Base-by-base conservation (phyloP, 2,888 invertebrate genomes). In the Chelonus formosanus region DNA sequence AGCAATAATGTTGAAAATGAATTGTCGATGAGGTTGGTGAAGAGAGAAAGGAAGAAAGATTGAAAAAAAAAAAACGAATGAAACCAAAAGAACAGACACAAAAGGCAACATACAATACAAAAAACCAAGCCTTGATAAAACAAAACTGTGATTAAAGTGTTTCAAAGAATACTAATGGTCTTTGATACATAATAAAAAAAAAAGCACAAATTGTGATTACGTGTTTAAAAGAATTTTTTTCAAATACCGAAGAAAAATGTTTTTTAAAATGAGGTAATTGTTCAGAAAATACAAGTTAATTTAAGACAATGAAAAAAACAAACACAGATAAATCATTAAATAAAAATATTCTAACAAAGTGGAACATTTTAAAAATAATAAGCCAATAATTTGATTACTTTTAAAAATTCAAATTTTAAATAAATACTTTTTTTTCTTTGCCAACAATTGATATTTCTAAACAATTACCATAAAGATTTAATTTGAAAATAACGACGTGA, bases 121-220 rank as follows among this genome's bases (percentile, higher is more conserved):
- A 1, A 10, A 20, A 10, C n/a, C 10, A 31, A 48, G 48, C 48
- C 48, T 48, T 48, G 48, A 48, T 48, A 48, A 48, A 48, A 20
- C 10, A 48, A 20, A 48, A 48, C 48, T 48, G 48, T 48, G 48
- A 48, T 48, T 31, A 48, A 48, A 48, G 48, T 48, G 10, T 31
- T 20, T 20, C 20, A 20, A 20, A 20, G 2, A 20, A 20, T 20
- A 20, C 20, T 20, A 20, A 20, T 48, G 31, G 5, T 48, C n/a
- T 8, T 8, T 44, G 6, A 44, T 44, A 6, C 10, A 20, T 10
- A 10, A 48, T 48, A 10, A 4, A 10, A 48, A 10, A 10, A 48
- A 8, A 65, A 59, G 53, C 52, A 35, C 8, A 65, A 59, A 60
- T 55, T 66, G 66, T 62, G 61, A 66, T 66, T 66, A 32, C 61